Base-by-base conservation (phyloP, 2,888 invertebrate species). In the Rotaria sp. region DNA sequence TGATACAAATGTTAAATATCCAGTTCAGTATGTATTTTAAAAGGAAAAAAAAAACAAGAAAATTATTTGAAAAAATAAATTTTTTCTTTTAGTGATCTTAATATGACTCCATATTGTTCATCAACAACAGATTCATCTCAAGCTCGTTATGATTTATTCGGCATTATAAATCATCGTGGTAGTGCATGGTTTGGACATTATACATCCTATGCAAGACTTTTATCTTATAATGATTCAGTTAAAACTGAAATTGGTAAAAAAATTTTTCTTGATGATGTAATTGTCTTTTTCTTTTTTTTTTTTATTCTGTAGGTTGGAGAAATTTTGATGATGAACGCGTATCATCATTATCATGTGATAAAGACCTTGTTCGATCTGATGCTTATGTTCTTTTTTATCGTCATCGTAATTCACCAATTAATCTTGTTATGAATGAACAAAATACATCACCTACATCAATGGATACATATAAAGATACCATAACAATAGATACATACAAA, bases 161-260 rank as follows among this genome's bases (percentile, higher is more conserved):
- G 91, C 21, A 92, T 92, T 7, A 91, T 92, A 80, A 92, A 92
- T 89, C 92, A 92, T 88, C 90, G 91, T 87, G 92, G 91, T 84
- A 91, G 90, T 85, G 91, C 91, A 84, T 89, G 91, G 85, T 92
- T 92, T 21, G 93, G 93, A 26, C 93, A 93, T 88, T 93, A 93
- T 89, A 92, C 92, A 15, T 89, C 92, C 3, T 91, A 89, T 88
- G 92, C 92, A 7, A 89, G 92, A 30, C 90, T 91, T 84, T 13
- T 80, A n/a, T 41, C 80, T 26, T 45, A 24, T 15, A 89, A 91
- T 30, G 90, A 91, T 75, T 87, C 87, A 52, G 88, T 50, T 30
- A 84, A 86, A 24, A 88, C 90, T 86, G 90, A 91, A 88, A 90
- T 92, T 21, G 92, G 92, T 92, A 88, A 52, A 5, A 52, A 52